Conservation (phyloP, 2,797 vertebrate species). For the Phataginus tricuspis region DNA sequence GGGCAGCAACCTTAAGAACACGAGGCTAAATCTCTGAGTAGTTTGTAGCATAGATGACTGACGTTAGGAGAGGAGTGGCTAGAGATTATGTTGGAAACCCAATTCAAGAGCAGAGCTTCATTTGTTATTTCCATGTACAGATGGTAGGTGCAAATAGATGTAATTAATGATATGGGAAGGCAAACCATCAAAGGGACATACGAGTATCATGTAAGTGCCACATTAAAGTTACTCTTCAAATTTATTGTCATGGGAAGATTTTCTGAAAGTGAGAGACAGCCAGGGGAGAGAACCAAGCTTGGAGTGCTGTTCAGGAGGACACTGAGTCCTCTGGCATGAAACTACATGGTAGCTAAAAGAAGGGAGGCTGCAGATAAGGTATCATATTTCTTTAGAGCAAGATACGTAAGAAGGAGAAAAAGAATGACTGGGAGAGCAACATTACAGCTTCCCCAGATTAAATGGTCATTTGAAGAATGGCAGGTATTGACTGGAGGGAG, state of each 20-base stretch:
- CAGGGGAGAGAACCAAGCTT: background rate
- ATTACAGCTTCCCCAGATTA: background rate
- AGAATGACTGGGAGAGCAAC: background rate
- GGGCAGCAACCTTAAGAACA: background rate
- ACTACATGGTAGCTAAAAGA: background rate
- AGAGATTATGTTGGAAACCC: background rate
- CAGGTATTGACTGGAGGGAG: background rate
- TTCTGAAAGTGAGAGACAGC: background rate
- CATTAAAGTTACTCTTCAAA: background rate
- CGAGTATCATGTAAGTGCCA: background rate
- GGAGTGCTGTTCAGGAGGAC: background rate
- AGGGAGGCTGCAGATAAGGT: background rate
- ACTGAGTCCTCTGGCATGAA: background rate
- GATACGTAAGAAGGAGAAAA: background rate
- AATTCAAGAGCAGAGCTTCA: constrained; percentile 18
- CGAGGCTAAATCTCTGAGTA: background rate
- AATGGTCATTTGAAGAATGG: background rate
- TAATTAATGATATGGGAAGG: background rate
- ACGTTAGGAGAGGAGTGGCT: background rate
- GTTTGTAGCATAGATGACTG: background rate
- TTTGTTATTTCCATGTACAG: background rate
- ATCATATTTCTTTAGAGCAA: background rate
- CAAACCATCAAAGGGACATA: background rate
- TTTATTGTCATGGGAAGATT: background rate
- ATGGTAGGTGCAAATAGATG: background rate